Evolutionary conservation across 2,797 vertebrate species (phyloP).

Genomic region (Chloroceryle amazona): DNA sequence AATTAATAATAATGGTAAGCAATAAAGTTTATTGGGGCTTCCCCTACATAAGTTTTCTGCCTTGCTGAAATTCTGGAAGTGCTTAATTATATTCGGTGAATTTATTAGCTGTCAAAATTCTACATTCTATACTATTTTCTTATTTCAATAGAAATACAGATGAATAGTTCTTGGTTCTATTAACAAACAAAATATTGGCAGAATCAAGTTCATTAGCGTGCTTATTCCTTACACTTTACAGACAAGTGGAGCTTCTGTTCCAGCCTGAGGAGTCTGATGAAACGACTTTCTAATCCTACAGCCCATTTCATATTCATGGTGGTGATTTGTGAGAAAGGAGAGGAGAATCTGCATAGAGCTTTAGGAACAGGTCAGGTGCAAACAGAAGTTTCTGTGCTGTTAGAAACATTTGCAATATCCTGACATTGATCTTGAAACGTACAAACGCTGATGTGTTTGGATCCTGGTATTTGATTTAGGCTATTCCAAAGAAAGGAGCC

Average conservation of each 20-base stretch:
- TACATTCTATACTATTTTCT: neutral
- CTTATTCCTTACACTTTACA: neutral
- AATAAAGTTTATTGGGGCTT: neutral
- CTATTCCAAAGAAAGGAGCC: neutral
- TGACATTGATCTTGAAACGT: neutral
- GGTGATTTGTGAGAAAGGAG: neutral
- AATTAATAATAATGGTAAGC: neutral
- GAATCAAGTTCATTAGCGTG: slow-evolving; percentile 1
- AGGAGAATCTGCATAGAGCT: neutral
- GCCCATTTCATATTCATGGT: slow-evolving; percentile 29
- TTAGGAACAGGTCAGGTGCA: neutral
- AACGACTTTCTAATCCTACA: slow-evolving; percentile 41
- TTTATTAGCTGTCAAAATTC: neutral
- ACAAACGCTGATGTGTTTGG: neutral
- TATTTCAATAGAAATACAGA: neutral
- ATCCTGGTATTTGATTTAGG: neutral
- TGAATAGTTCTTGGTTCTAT: neutral
- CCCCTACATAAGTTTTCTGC: neutral
- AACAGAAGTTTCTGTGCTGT: neutral
- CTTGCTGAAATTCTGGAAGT: neutral
- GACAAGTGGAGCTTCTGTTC: neutral
- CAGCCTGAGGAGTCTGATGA: slow-evolving; percentile 13
- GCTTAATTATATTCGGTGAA: neutral
- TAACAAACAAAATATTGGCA: neutral
- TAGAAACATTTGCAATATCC: neutral